These are phyloP conservation scores for Noctua janthe DNA, from an alignment of 2,888 invertebrate genomes.

Conservation along the genomic window DNA sequence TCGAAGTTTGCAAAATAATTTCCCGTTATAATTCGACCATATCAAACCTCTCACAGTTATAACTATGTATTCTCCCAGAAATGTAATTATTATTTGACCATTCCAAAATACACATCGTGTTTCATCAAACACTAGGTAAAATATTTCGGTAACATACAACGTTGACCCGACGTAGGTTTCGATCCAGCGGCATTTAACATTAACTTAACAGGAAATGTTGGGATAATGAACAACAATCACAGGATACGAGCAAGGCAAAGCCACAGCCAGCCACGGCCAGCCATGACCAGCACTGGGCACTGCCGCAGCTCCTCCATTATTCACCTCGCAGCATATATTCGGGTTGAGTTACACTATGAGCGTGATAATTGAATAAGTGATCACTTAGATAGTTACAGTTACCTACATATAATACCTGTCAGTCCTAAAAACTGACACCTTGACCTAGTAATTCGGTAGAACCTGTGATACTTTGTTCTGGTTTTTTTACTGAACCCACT, in stretches of 20 bases:
- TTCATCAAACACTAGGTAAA: neutral
- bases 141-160: neutral
- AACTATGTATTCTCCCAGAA: neutral
- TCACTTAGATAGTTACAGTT: neutral
- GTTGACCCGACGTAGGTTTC: neutral
- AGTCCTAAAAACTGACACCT: neutral
- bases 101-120: neutral
- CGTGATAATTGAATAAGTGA: neutral
- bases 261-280: neutral
- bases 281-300: constrained; percentile 8
- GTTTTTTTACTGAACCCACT: neutral
- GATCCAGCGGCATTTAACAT: neutral
- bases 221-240: neutral
- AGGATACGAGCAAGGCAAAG: neutral
- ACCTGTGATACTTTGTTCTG: neutral
- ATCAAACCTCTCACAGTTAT: neutral
- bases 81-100: neutral
- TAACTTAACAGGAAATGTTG: constrained; percentile 9
- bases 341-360: constrained; percentile 9
- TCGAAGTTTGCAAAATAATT: neutral
- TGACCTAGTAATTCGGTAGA: neutral
- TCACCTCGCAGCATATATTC: constrained; percentile 15
- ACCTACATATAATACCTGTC: too few relatives aligned
- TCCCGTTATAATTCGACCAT: neutral
- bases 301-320: constrained; percentile 10